Base-by-base conservation (phyloP, 2,888 invertebrate genomes). In the Agrilus mali region DNA sequence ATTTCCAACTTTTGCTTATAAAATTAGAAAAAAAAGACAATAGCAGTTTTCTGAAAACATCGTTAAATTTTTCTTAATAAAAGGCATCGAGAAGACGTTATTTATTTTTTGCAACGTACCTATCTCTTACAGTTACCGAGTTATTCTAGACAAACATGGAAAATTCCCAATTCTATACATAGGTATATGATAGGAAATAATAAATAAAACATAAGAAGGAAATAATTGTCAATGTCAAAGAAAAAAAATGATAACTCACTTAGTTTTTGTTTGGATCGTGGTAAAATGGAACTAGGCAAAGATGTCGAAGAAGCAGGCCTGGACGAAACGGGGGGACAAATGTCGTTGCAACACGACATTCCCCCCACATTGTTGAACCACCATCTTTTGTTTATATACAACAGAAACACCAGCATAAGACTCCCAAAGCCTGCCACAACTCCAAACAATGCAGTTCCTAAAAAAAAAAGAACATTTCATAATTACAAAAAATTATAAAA, bases 371-470 rank as follows among this genome's bases (percentile, higher is more conserved):
- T 73, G 61, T 79, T 80, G 59, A 82, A 81, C 66, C 84, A 73
- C 67, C 84, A 82, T 66, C 78, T 81, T 59, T 89, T 82, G 62
- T 87, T 87, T 53, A 93, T 76, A 70, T 92, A 93, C 53, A 93
- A 74, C 58, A 90, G 81, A 58, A 92, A 77, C 51, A 92, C 80
- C 57, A 93, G 72, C 54, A 93, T 74, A 47, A 92, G 72, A 16
- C 82, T 80, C 43, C 90, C 81, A 61, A 92, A 81, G 50, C 85
- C 87, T 49, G 83, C 86, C 57, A 90, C 82, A 49, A 86, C 88
- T 59, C 88, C 89, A 64, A 93, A 75, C 64, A 90, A 83, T 61
- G 88, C 90, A 67, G 80, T 76, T 66, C 80, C 65, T 64, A 53
- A 31, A 60, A 60, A 31, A 43, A 48, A 48, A 46, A 50, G 41